phyloP scores from a whole-genome alignment of 2,113 vertebrate genomes.

The Ptyas mucosa region DNA sequence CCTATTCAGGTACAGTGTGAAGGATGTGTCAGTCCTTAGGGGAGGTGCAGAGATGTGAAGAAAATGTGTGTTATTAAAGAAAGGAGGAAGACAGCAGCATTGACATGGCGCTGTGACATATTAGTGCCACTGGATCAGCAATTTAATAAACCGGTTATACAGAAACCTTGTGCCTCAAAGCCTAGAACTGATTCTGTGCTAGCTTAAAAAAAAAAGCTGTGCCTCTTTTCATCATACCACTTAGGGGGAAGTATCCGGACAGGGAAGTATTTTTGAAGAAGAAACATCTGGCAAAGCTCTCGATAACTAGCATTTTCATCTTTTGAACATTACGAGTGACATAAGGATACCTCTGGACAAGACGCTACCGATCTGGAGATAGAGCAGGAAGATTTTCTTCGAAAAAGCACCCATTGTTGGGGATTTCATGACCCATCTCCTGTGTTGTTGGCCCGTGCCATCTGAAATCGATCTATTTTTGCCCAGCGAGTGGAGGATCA shows the following conservation, averaged over 20 bases:
- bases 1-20: not conserved
- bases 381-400: not conserved
- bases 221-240: not conserved
- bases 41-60: constrained; percentile 4
- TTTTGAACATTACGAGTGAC: not conserved
- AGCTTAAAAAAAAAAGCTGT: not conserved
- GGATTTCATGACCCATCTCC: not conserved
- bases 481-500: not conserved
- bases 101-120: not conserved
- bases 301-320: not conserved
- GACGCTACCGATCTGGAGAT: not conserved
- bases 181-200: not conserved
- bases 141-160: not conserved
- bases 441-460: not conserved
- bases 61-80: not conserved
- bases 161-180: not conserved
- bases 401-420: not conserved
- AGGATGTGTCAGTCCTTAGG: not conserved
- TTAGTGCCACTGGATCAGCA: not conserved
- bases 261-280: not conserved
- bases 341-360: not conserved
- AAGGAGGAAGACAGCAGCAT: not conserved
- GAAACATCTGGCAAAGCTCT: not conserved
- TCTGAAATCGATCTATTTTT: not conserved
- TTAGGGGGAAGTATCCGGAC: not conserved